These are phyloP conservation scores for Lumbricus terrestris DNA, from an alignment of 2,888 invertebrate genomes.

Conservation along the genomic window DNA sequence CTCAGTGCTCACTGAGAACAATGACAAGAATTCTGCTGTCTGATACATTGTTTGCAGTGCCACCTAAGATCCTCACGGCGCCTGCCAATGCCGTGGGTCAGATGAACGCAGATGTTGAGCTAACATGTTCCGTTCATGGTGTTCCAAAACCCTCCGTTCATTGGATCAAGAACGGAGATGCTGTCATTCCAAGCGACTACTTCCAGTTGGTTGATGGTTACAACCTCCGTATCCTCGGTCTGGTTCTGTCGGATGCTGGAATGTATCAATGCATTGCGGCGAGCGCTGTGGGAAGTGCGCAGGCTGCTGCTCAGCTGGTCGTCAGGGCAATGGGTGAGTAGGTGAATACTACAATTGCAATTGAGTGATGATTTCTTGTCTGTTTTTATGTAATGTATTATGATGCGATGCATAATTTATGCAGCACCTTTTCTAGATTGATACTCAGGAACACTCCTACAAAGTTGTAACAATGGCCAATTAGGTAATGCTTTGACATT, in stretches of 20 bases:
- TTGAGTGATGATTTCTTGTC: background rate
- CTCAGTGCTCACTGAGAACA: background rate
- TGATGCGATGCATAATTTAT: background rate
- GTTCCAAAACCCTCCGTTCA: conserved; percentile 78
- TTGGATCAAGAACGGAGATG: conserved; percentile 92
- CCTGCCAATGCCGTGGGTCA: conserved; percentile 46
- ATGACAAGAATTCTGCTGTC: background rate
- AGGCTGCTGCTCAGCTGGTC: conserved; percentile 47
- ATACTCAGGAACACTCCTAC: background rate
- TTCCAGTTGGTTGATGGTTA: conserved; percentile 67
- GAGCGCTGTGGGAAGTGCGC: conserved; percentile 81
- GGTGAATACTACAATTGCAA: background rate
- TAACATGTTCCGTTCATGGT: conserved; percentile 82
- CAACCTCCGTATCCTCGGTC: conserved; percentile 79
- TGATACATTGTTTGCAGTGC: conserved; percentile 64
- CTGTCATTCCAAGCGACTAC: conserved; percentile 82
- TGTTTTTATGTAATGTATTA: background rate
- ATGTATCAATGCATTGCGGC: conserved; percentile 90
- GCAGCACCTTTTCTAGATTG: background rate
- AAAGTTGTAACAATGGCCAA: background rate
- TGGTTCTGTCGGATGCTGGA: conserved; percentile 82
- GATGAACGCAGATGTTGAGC: conserved; percentile 77
- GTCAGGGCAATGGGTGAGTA: conserved; percentile 69
- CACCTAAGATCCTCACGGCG: conserved; percentile 72
- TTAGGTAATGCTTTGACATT: background rate